These are phyloP conservation scores for Phenganax marumi DNA, from an alignment of 92 coral and sea anemone species.

Conservation along the genomic window DNA sequence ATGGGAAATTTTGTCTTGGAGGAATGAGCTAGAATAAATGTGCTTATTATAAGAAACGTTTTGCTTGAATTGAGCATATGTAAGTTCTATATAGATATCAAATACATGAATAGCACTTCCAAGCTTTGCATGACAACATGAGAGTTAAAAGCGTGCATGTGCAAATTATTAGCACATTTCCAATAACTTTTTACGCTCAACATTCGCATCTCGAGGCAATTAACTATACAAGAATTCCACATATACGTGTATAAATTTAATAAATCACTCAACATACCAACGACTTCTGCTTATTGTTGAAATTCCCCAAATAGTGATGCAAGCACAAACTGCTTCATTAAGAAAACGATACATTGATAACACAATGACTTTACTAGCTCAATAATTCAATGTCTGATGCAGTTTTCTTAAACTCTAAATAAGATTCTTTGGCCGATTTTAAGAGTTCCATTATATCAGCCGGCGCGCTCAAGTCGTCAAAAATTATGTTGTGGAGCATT, in stretches of 20 bases:
- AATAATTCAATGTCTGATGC: background rate
- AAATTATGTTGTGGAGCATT: conserved; percentile 7
- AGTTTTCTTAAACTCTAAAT: background rate
- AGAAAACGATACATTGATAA: background rate
- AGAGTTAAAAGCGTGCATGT: no score
- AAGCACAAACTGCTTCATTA: no score
- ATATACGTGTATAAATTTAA: no score
- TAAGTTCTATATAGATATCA: background rate
- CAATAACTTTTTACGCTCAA: no score
- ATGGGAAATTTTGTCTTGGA: background rate
- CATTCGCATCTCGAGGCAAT: no score
- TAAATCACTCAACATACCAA: no score
- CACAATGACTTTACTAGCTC: background rate
- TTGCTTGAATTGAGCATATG: background rate
- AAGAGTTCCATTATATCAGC: conserved; percentile 3
- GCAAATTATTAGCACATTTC: no score
- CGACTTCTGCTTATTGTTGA: no score
- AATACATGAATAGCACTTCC: no score
- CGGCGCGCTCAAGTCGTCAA: background rate
- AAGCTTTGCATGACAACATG: no score
- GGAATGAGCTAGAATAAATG: background rate
- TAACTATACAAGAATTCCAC: no score
- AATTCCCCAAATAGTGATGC: no score
- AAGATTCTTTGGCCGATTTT: conserved; percentile 1
- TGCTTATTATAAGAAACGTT: background rate